These are phyloP conservation scores for Peromyscus eremicus DNA, from an alignment of 2,797 vertebrate genomes.

Conservation along the genomic window DNA sequence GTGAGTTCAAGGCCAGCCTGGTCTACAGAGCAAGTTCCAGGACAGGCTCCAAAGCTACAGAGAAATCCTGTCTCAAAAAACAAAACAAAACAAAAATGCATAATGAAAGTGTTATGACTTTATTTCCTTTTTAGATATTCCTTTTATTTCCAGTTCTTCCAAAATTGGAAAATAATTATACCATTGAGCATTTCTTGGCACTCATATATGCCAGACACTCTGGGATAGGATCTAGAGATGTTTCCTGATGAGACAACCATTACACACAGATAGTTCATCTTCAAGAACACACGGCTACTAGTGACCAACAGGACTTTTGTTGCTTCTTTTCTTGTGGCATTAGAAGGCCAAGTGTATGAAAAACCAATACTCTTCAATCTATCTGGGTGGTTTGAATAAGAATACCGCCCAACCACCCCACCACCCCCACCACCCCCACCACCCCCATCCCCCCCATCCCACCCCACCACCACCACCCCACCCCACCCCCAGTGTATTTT, in stretches of 20 bases:
- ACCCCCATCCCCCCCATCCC: no score
- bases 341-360: background rate
- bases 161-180: background rate
- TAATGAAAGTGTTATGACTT: background rate
- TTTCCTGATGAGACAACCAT: background rate
- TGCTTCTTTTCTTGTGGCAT: background rate
- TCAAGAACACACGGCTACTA: background rate
- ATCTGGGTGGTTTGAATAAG: background rate
- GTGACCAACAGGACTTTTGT: background rate
- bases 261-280: background rate
- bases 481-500: background rate
- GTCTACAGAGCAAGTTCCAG: no score
- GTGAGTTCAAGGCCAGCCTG: no score
- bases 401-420: no score
- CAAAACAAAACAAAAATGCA: background rate
- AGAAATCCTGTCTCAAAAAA: no score
- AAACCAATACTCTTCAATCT: background rate
- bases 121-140: constrained; percentile 20
- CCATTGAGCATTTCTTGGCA: background rate
- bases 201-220: background rate
- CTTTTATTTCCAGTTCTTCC: background rate
- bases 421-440: no score
- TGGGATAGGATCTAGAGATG: background rate
- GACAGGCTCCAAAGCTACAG: no score
- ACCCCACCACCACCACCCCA: no score